These are phyloP conservation scores for Scaptomyza pallida DNA, from an alignment of 1,140 invertebrate species.

Conservation along the genomic window DNA sequence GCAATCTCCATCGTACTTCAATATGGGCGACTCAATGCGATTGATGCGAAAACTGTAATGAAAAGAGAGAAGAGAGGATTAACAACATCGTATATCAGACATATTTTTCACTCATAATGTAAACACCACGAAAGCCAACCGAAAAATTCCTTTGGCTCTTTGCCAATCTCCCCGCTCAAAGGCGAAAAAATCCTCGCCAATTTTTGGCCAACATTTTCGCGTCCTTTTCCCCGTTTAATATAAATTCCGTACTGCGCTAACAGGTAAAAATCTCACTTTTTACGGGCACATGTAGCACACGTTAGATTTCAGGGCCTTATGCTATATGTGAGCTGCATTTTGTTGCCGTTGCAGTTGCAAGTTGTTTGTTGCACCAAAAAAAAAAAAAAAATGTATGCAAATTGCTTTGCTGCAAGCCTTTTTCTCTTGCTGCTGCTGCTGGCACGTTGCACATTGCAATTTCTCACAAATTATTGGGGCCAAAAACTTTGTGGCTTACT, in stretches of 20 bases:
- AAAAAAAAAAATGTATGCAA: constrained; percentile 47
- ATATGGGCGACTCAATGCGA: constrained; percentile 93
- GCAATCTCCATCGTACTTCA: constrained; percentile 93
- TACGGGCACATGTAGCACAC: constrained; percentile 54
- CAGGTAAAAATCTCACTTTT: constrained; percentile 66
- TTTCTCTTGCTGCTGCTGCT: constrained; percentile 33
- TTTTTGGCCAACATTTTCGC: constrained; percentile 14
- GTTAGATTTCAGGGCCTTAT: constrained; percentile 43
- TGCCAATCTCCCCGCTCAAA: constrained; percentile 18
- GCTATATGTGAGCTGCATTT: constrained; percentile 55
- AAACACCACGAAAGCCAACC: constrained; percentile 8
- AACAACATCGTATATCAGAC: constrained; percentile 1
- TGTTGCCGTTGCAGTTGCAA: not conserved
- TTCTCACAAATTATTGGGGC: constrained; percentile 32
- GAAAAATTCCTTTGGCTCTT: constrained; percentile 25
- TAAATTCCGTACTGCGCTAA: constrained; percentile 65
- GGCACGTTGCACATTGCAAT: constrained; percentile 33
- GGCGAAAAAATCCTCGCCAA: constrained; percentile 12
- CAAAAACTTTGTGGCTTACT: not conserved
- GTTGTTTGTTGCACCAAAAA: too few species aligned
- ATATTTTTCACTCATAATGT: constrained; percentile 26
- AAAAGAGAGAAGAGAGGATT: constrained; percentile 1
- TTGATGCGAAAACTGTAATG: constrained; percentile 92
- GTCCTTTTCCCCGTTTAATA: constrained; percentile 62
- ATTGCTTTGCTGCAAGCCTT: constrained; percentile 63